These are phyloP conservation scores for Pelochelys cantorii DNA, from an alignment of 2,797 vertebrate genomes.

Conservation along the genomic window DNA sequence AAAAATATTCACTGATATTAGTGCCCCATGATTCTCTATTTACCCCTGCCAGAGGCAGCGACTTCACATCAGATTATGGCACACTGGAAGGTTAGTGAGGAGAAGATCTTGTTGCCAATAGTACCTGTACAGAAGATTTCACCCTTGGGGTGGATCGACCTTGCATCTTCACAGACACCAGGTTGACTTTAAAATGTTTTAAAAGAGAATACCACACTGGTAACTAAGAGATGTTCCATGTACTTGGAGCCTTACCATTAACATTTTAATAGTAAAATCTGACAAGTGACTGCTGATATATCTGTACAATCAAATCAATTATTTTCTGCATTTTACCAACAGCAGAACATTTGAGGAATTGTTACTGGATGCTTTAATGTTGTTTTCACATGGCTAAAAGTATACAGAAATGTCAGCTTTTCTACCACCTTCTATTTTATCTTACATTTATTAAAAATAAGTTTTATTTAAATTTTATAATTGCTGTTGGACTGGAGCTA, in stretches of 20 bases:
- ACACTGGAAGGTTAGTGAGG: background rate
- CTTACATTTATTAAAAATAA: background rate
- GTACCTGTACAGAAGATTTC: background rate
- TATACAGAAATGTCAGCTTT: slow-evolving; percentile 20
- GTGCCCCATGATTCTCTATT: background rate
- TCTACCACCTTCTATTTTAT: slow-evolving; percentile 27
- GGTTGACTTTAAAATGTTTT: background rate
- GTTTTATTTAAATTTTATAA: slow-evolving; percentile 21
- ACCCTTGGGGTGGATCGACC: background rate
- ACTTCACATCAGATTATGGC: background rate
- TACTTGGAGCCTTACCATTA: background rate
- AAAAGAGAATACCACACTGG: background rate
- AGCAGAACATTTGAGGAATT: background rate
- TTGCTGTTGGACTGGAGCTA: slow-evolving; percentile 20
- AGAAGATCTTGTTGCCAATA: background rate
- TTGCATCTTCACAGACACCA: background rate
- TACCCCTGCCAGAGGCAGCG: background rate
- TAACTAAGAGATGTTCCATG: background rate
- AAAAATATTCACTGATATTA: background rate
- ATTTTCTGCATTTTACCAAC: slow-evolving; percentile 18
- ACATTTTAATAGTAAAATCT: background rate
- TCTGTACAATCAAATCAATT: background rate
- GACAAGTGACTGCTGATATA: background rate
- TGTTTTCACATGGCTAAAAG: background rate
- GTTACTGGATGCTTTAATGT: slow-evolving; percentile 1